Conservation (phyloP, 2,797 vertebrate species). For the Halcyon chelicuti region DNA sequence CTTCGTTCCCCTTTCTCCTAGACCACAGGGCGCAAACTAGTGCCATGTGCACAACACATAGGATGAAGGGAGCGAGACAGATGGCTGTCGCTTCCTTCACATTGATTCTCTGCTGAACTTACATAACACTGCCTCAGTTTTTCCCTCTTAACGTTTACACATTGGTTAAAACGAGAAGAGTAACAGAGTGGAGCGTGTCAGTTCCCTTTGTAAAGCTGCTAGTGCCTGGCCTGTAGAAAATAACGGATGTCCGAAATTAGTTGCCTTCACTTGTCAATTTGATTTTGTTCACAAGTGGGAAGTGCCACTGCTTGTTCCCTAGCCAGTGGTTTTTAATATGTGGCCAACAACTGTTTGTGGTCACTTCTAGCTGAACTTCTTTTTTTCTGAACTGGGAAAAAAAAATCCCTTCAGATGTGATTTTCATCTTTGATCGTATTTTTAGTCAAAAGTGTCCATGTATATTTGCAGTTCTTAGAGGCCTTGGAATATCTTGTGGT, state of each 20-base stretch:
- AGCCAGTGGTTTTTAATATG: constrained; percentile 30
- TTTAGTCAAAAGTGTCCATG: neutral
- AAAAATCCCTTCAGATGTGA: neutral
- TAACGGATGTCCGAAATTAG: constrained; percentile 19
- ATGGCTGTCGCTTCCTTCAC: constrained; percentile 10
- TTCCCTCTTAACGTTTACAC: neutral
- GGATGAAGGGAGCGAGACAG: neutral
- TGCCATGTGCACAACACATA: neutral
- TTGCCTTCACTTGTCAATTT: neutral
- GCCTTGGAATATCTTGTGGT: neutral
- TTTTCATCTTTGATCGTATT: neutral
- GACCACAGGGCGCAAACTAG: neutral
- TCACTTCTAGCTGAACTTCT: constrained; percentile 18
- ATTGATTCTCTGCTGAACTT: neutral
- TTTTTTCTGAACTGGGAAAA: neutral
- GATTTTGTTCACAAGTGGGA: constrained; percentile 21
- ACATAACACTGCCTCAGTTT: neutral
- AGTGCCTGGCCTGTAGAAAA: neutral
- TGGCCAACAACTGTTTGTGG: constrained; percentile 7
- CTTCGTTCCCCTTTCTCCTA: neutral
- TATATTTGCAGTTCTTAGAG: neutral
- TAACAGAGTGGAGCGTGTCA: neutral
- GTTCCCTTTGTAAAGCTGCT: neutral
- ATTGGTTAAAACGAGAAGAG: neutral
- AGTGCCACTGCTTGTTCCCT: constrained; percentile 26